Conservation (phyloP, 2,797 vertebrate species). For the Dallia pectoralis region DNA sequence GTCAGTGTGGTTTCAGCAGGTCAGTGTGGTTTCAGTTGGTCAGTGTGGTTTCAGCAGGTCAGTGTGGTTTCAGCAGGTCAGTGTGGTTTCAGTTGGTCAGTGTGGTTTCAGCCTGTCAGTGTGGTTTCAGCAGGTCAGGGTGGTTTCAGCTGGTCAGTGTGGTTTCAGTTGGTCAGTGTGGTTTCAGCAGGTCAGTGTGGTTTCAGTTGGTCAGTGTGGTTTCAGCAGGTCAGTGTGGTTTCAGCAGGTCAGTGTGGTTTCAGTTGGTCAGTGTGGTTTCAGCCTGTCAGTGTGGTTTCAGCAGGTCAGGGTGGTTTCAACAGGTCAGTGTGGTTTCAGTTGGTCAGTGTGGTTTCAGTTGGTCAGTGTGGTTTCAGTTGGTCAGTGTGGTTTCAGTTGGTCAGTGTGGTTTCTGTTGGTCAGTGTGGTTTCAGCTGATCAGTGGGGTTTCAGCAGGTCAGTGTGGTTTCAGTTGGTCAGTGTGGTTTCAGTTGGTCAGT, state of each 20-base stretch:
- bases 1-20: no score
- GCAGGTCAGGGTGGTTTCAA: constrained; percentile 45
- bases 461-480: constrained; percentile 15
- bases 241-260: constrained; percentile 21
- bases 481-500: constrained; percentile 13
- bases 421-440: constrained; percentile 17
- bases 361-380: constrained; percentile 42
- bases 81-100: constrained; percentile 15
- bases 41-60: constrained; percentile 17
- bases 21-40: constrained; percentile 2
- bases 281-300: constrained; percentile 10
- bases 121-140: constrained; percentile 35
- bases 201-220: constrained; percentile 9
- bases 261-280: no score
- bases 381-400: constrained; percentile 2
- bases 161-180: constrained; percentile 17
- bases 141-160: constrained; percentile 14
- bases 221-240: constrained; percentile 37
- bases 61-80: constrained; percentile 40
- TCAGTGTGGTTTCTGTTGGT: no score
- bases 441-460: constrained; percentile 40
- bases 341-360: constrained; percentile 15
- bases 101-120: constrained; percentile 12
- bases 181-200: constrained; percentile 32
- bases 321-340: constrained; percentile 4